Base-by-base conservation (phyloP, 2,888 invertebrate genomes). In the Shargacucullia verbasci region DNA sequence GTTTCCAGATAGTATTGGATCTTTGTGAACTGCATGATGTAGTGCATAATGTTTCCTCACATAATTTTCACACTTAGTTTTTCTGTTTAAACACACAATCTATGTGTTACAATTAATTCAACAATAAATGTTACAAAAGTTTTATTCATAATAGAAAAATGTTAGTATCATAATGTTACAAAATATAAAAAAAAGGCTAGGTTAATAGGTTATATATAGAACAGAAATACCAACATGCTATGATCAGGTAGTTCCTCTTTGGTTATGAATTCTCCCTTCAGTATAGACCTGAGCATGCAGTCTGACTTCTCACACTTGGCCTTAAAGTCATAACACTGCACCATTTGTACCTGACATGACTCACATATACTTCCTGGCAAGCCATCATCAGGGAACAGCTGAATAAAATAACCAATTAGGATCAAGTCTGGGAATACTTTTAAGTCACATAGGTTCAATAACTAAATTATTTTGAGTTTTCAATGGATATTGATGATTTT, bases 271-370 rank as follows among this genome's bases (percentile, higher is more conserved):
- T 81, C 80, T 37, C 75, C 76, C 56, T 78, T 85, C 11, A 86
- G 47, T 31, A 90, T 70, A 20, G 88, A 82, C 66, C 82, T 87
- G 45, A 91, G 79, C 53, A 80, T 79, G 45, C 64, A 78, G 59
- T 94, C 85, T 2, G 94, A 86, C 25, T 86, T 87, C 47, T 88
- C 84, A 67, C 94, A 92, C 73, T 90, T 91, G n/a, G 75, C 71
- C 69, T 89, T 93, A 68, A 94, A 94, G n/a, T 86, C 78, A 71
- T 88, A 90, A 59, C 84, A 88, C 48, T 87, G 81, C 9, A 86
- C 63, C 2, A 94, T 66, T 61, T 86, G 82, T 25, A 54, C 61
- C 59, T 81, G 79, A 67, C 92, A 92, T 1, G 57, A 14, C 27
- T 75, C 68, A 79, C 92, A 92, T 33, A 91, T 78, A 47, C 82